phyloP scores from a whole-genome alignment of 2,113 vertebrate genomes.

The Jaculus jaculus region DNA sequence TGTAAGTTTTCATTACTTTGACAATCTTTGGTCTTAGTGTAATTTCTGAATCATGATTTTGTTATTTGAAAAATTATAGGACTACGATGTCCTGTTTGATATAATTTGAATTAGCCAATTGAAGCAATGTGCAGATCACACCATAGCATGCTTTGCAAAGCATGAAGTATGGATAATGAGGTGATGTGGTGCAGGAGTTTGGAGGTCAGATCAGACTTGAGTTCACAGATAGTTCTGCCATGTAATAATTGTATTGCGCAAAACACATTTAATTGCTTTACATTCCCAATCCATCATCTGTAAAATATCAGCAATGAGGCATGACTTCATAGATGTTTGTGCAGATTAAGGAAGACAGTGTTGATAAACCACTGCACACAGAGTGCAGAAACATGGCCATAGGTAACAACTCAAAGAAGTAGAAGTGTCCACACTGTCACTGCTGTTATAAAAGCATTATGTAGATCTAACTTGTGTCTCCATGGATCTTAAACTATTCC shows the following conservation, averaged over 20 bases:
- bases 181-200: conserved; percentile 22
- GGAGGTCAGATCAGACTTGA: conserved; percentile 60
- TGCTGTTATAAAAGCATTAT: neutral
- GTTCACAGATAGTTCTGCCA: conserved; percentile 43
- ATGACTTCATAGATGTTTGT: conserved; percentile 52
- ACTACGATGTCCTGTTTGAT: neutral
- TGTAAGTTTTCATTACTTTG: conserved; percentile 11
- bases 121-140: conserved; percentile 35
- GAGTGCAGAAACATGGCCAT: neutral
- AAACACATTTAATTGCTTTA: conserved; percentile 4
- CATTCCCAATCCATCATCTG: conserved; percentile 54
- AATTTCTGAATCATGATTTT: conserved; percentile 31
- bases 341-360: conserved; percentile 55
- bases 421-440: neutral
- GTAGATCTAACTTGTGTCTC: neutral
- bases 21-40: neutral
- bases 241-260: conserved; percentile 42
- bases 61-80: conserved; percentile 44
- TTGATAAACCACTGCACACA: conserved; percentile 35
- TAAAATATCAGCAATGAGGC: conserved; percentile 7
- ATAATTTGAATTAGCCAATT: conserved; percentile 55
- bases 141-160: conserved; percentile 70
- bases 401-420: neutral
- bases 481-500: neutral
- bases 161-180: conserved; percentile 73